A percentile compares a stretch with the other conserved stretches of the same genome.
Evolutionary conservation across 2,888 invertebrate species (phyloP).

Genomic region (Agrilus mali): DNA sequence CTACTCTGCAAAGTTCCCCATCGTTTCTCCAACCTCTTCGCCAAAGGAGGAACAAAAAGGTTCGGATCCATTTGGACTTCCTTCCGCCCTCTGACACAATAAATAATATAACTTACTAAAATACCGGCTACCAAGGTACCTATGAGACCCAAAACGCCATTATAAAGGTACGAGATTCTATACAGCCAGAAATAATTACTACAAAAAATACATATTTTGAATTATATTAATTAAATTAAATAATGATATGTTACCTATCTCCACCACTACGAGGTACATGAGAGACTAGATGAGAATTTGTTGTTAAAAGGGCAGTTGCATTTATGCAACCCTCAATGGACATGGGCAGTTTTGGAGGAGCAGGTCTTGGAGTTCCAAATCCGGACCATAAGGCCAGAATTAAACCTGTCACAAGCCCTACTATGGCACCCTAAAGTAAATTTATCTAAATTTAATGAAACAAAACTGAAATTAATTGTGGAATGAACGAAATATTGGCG

Average conservation of each 20-base stretch:
- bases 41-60: constrained; percentile 44
- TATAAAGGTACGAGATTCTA: constrained; percentile 63
- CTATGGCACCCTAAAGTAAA: constrained; percentile 50
- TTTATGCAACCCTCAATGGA: constrained; percentile 43
- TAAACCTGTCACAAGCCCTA: constrained; percentile 52
- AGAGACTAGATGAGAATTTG: constrained; percentile 1
- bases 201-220: constrained; percentile 14
- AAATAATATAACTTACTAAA: constrained; percentile 34
- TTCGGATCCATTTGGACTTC: constrained; percentile 35
- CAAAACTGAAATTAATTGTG: too few relatives aligned
- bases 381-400: constrained; percentile 69
- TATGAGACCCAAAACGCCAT: constrained; percentile 42
- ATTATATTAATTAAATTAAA: background rate
- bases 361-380: constrained; percentile 66
- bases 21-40: constrained; percentile 31
- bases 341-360: constrained; percentile 41
- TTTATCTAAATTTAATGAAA: too few relatives aligned
- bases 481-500: too few relatives aligned
- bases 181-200: constrained; percentile 50
- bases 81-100: constrained; percentile 4
- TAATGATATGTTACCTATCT: background rate
- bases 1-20: constrained; percentile 10
- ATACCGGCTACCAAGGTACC: constrained; percentile 40
- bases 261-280: background rate
- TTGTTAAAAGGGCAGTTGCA: constrained; percentile 10